Percentiles rank a stretch among this genome's conserved stretches.
These are phyloP conservation scores for Antheraea yamamai DNA, from an alignment of 2,888 invertebrate genomes.

Conservation along the genomic window DNA sequence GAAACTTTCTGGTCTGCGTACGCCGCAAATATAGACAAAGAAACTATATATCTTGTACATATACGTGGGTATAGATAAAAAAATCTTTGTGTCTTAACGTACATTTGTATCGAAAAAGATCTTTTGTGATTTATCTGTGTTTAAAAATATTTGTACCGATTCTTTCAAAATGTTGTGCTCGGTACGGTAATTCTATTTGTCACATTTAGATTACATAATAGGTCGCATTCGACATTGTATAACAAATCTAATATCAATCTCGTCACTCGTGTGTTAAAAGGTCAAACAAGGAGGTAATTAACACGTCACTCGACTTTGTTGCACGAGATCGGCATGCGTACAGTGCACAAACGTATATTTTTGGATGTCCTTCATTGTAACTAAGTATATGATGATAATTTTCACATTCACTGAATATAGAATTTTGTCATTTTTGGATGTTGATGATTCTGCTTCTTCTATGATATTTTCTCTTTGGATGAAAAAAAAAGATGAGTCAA, in stretches of 20 bases:
- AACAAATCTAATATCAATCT: background rate
- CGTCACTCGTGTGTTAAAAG: background rate
- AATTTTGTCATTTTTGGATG: background rate
- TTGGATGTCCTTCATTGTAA: background rate
- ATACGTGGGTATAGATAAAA: background rate
- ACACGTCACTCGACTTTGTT: constrained; percentile 1
- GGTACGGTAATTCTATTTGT: background rate
- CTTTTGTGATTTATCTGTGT: background rate
- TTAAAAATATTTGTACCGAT: no score
- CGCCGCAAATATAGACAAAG: background rate
- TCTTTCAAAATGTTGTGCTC: no score
- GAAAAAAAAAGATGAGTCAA: no score
- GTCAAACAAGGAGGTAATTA: background rate
- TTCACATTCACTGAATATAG: background rate
- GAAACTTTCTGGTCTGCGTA: background rate
- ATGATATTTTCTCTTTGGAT: no score
- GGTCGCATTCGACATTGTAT: background rate
- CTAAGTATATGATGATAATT: background rate
- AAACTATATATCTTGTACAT: background rate
- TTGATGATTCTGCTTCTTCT: no score
- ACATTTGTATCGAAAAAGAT: background rate
- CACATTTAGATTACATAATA: background rate
- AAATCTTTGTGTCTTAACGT: background rate
- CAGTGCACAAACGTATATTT: background rate
- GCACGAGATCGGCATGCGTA: background rate